Percentiles rank a stretch among this genome's conserved stretches.
phyloP scores from a whole-genome alignment of 1,140 invertebrate genomes.

The Drosophila sp. region DNA sequence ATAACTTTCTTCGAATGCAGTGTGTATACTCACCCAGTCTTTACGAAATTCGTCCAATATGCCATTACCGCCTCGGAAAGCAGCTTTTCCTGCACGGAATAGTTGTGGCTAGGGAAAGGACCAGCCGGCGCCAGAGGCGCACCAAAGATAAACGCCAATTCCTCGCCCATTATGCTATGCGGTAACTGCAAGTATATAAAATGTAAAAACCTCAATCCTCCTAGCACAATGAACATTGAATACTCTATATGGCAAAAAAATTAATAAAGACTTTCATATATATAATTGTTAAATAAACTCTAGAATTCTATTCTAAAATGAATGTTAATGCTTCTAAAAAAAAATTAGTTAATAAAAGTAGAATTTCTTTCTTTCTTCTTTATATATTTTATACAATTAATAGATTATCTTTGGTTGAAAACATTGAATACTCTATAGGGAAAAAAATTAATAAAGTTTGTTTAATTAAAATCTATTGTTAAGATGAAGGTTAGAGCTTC shows the following conservation, averaged over 20 bases:
- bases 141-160: slow-evolving; percentile 95
- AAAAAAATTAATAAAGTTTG: neutral
- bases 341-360: too few species aligned
- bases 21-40: slow-evolving; percentile 88
- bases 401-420: too few species aligned
- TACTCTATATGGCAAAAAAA: slow-evolving; percentile 22
- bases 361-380: too few species aligned
- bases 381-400: too few species aligned
- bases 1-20: slow-evolving; percentile 67
- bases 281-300: too few species aligned
- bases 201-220: slow-evolving; percentile 16
- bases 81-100: slow-evolving; percentile 89
- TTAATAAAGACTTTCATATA: too few species aligned
- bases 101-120: slow-evolving; percentile 88
- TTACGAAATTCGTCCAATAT: slow-evolving; percentile 95
- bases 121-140: slow-evolving; percentile 91
- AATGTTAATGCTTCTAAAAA: too few species aligned
- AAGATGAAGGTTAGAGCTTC: too few species aligned
- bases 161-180: slow-evolving; percentile 92
- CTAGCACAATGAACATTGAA: slow-evolving; percentile 24
- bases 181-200: slow-evolving; percentile 70
- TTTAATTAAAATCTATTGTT: too few species aligned
- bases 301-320: too few species aligned
- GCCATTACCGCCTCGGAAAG: slow-evolving; percentile 93
- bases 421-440: neutral